phyloP scores from a whole-genome alignment of 1,140 invertebrate genomes.

The Eubasilissa regina region DNA sequence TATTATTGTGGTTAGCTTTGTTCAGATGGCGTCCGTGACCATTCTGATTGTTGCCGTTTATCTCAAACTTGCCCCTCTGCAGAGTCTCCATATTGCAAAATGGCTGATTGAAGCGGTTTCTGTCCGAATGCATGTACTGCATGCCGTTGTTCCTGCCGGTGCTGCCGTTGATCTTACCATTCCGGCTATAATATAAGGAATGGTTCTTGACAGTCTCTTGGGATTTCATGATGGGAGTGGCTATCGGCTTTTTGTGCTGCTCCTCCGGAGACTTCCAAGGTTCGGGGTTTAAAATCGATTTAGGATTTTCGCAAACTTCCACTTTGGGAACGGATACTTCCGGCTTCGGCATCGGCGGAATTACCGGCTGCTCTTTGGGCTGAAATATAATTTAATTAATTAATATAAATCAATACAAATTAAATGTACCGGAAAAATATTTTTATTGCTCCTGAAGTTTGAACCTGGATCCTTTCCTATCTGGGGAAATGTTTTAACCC shows the following conservation, averaged over 20 bases:
- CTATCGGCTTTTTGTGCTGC: slow-evolving; percentile 1
- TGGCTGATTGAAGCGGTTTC: not conserved
- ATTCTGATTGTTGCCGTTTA: slow-evolving; percentile 7
- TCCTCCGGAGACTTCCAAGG: not conserved
- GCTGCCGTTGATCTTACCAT: slow-evolving; percentile 2
- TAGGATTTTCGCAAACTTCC: slow-evolving; percentile 1
- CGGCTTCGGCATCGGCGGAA: not conserved
- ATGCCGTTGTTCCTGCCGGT: slow-evolving; percentile 34
- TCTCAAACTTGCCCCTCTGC: slow-evolving; percentile 40
- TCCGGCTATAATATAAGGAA: slow-evolving; percentile 3
- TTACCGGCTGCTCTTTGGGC: not conserved
- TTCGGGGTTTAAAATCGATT: not conserved
- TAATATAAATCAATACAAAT: not conserved
- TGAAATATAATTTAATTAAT: not conserved
- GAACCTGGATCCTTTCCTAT: too few species aligned
- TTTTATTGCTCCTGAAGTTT: too few species aligned
- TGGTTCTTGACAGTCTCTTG: slow-evolving; percentile 9
- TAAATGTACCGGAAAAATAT: too few species aligned
- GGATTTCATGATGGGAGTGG: not conserved
- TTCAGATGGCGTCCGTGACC: not conserved
- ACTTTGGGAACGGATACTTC: not conserved
- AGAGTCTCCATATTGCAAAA: slow-evolving; percentile 42
- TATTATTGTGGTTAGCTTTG: slow-evolving; percentile 52
- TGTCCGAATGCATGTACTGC: slow-evolving; percentile 32
- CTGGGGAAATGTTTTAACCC: too few species aligned